Evolutionary conservation across 2,113 vertebrate species (phyloP), one percentile per base, ranked within the genome.

Genomic region (Archilochus colubris): DNA sequence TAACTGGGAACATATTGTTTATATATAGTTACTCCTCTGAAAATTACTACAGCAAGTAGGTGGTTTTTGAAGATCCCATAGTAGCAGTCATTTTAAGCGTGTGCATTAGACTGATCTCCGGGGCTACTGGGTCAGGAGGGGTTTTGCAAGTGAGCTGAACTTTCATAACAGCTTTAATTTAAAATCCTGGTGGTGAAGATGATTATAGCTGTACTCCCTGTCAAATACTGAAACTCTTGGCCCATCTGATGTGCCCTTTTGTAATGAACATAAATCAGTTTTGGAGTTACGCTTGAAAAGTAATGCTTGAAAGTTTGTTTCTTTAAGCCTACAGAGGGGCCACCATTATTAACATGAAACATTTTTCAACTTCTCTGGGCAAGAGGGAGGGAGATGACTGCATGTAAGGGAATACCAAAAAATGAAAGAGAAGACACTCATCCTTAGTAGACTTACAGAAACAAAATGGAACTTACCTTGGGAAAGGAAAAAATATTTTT

Each of bases 1-100:
- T 96, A 97, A 95, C 96, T 94, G 93, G 88, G 86, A 97, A 96
- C 93, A 94, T 97, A 96, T 81, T 14, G 1, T 95, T 91, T 93
- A 94, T 87, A 88, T 95, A 69, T 90, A 95, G 86, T 94, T 94
- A 96, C 70, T 96, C 67, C 88, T 97, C 92, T 96, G 84, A 94
- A 96, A 97, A 94, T 51, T 51, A 97, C 86, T 95, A 96, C 48
- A 88, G 66, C 88, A 59, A 90, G 78, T 89, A 89, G 73, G 86
- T 96, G 87, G 74, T 92, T 91, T 95, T 83, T 93, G 93, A 86
- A 94, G 96, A 96, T 91, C 88, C 76, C 70, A 63, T 50, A 23
- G 58, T 95, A 89, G 31, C 80, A 88, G 50, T 76, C 3, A 74
- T 93, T 89, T 82, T 94, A 55, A 63, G 18, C 83, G 86, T 94